Evolutionary conservation across 2,113 vertebrate species (phyloP).

Genomic region (Pogona vitticeps): DNA sequence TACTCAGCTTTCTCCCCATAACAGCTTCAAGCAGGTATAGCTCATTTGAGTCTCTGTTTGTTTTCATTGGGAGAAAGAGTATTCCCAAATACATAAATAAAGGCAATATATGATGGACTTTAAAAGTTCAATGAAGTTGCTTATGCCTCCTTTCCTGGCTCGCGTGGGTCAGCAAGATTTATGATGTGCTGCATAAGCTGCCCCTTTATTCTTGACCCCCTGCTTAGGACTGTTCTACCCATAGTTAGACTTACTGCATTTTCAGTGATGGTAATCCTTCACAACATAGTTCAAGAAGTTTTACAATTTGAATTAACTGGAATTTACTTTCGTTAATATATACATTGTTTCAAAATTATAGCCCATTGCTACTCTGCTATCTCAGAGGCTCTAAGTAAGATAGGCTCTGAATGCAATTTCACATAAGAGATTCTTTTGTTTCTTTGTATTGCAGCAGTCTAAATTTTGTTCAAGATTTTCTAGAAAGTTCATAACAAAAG

Average conservation of each 20-base stretch:
- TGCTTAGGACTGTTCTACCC: not conserved
- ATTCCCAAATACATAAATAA: too few relatives aligned
- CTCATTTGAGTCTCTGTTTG: too few relatives aligned
- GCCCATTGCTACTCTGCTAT: not conserved
- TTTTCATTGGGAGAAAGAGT: too few relatives aligned
- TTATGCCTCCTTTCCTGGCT: too few relatives aligned
- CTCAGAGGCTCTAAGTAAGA: not conserved
- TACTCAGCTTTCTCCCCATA: too few relatives aligned
- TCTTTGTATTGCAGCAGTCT: not conserved
- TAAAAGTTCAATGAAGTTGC: too few relatives aligned
- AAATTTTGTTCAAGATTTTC: not conserved
- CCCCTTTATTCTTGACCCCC: not conserved
- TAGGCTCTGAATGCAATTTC: too few relatives aligned
- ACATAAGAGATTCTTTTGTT: not conserved
- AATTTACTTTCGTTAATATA: not conserved
- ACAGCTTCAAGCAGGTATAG: too few relatives aligned
- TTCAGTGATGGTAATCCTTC: not conserved
- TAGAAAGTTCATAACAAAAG: not conserved
- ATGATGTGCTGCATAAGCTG: not conserved
- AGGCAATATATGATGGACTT: too few relatives aligned
- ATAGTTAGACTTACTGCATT: not conserved
- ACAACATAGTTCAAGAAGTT: not conserved
- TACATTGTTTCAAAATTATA: not conserved
- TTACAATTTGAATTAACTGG: not conserved
- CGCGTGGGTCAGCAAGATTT: not conserved